These are phyloP conservation scores for Callithrix jacchus DNA, from an alignment of 2,113 vertebrate genomes.

Conservation along the genomic window DNA sequence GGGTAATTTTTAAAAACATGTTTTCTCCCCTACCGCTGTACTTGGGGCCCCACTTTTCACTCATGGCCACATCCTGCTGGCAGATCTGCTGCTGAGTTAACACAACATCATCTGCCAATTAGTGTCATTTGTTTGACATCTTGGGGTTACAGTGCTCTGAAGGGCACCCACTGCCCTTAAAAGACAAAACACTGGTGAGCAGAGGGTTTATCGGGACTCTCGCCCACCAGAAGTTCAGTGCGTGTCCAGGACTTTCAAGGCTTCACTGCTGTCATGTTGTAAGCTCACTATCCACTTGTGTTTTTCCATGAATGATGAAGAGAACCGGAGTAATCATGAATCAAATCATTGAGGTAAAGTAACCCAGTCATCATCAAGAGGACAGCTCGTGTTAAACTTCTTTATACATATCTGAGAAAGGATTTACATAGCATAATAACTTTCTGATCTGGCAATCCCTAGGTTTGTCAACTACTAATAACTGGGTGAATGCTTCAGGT, in stretches of 20 bases:
- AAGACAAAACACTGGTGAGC: background rate
- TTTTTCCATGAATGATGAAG: background rate
- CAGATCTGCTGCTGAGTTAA: background rate
- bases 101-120: background rate
- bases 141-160: background rate
- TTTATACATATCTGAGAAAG: background rate
- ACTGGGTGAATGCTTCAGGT: background rate
- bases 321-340: background rate
- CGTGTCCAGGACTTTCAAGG: background rate
- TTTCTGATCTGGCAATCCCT: background rate
- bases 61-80: background rate
- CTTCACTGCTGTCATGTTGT: background rate
- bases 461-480: background rate
- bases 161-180: background rate
- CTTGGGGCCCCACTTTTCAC: background rate
- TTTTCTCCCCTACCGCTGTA: background rate
- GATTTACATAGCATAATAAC: background rate
- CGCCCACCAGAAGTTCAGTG: background rate
- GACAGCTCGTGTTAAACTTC: background rate
- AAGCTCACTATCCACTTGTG: background rate
- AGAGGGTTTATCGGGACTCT: no score
- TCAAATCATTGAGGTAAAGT: background rate
- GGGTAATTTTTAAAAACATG: background rate
- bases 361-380: background rate
- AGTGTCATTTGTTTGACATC: background rate